Evolutionary conservation across 2,113 vertebrate species (phyloP), one percentile per base, ranked within the genome.

Genomic region (Poicephalus gulielmi): DNA sequence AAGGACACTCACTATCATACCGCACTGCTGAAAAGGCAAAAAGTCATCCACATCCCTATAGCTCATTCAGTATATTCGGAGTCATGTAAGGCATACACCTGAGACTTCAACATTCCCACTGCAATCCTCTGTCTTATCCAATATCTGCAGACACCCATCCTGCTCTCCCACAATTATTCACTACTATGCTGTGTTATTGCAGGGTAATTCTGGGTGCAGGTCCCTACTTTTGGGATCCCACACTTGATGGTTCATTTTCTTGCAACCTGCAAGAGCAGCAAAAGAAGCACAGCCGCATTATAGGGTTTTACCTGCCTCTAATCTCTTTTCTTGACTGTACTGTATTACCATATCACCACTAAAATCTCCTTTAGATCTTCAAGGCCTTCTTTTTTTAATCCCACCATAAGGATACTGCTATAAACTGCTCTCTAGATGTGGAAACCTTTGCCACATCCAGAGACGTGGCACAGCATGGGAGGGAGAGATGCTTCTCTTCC

Each of bases 101-200:
- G 27, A 52, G 60, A n/a, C 31, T 39, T n/a, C 0, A 16, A 17
- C 55, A 43, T 13, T 35, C 47, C 69, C 88, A n/a, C 46, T 33
- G 37, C 62, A 23, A 20, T n/a, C 53, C 16, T 7, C 9, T 63
- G 43, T 11, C 83, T 2, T 1, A 2, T 28, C 57, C 82, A 28
- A 33, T 4, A 25, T 5, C 6, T 4, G 7, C 67, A 68, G 63
- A n/a, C 55, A 14, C 23, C 52, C 41, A 27, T 35, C 19, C 67
- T 12, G 81, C 62, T 81, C 47, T 86, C 52, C 59, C 71, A 35
- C 9, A 1, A 0, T 3, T 35, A 39, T 6, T 13, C 3, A 24
- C 47, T 24, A 9, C 5, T 10, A 31, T 0, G 8, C 74, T 47
- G 19, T 0, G 0, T 41, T 3, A 62, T 2, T 8, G 1, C 66